A percentile compares a stretch with the other conserved stretches of the same genome.
These are phyloP conservation scores for Melospiza georgiana DNA, from an alignment of 2,113 vertebrate species.

Conservation along the genomic window DNA sequence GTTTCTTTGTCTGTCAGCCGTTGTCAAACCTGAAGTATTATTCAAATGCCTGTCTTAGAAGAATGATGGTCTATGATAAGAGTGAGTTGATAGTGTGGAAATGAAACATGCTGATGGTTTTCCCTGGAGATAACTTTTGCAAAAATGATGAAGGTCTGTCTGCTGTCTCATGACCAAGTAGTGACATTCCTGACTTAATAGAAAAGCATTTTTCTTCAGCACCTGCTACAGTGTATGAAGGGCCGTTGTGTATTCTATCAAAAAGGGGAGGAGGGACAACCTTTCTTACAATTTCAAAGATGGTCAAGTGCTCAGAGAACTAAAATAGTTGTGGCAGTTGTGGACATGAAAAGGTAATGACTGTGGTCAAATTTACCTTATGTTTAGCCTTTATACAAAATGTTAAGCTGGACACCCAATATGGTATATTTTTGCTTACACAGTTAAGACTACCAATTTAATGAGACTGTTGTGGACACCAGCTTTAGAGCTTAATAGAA, in stretches of 20 bases:
- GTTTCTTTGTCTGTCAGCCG: neutral
- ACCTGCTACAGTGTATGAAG: conserved; percentile 41
- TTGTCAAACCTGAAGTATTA: conserved; percentile 30
- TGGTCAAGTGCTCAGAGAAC: neutral
- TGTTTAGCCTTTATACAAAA: neutral
- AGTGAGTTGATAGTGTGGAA: conserved; percentile 57
- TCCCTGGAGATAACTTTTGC: conserved; percentile 58
- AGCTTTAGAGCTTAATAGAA: neutral
- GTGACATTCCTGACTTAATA: conserved; percentile 63
- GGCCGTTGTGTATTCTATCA: conserved; percentile 44
- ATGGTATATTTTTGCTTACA: neutral
- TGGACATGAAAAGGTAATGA: neutral
- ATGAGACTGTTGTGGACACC: neutral
- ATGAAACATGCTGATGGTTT: conserved; percentile 42
- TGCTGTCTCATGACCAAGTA: neutral
- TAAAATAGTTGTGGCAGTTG: neutral
- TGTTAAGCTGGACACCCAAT: neutral
- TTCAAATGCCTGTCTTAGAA: conserved; percentile 39
- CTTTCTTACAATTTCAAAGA: conserved; percentile 25
- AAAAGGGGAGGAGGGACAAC: conserved; percentile 11
- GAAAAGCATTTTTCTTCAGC: conserved; percentile 66
- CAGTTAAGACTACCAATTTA: neutral
- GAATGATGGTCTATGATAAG: conserved; percentile 41
- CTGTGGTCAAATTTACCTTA: neutral
- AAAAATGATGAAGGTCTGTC: conserved; percentile 66